Percentiles rank a stretch among this genome's conserved stretches.
Evolutionary conservation across 2,113 vertebrate species (phyloP).

Genomic region (Tragelaphus strepsiceros): DNA sequence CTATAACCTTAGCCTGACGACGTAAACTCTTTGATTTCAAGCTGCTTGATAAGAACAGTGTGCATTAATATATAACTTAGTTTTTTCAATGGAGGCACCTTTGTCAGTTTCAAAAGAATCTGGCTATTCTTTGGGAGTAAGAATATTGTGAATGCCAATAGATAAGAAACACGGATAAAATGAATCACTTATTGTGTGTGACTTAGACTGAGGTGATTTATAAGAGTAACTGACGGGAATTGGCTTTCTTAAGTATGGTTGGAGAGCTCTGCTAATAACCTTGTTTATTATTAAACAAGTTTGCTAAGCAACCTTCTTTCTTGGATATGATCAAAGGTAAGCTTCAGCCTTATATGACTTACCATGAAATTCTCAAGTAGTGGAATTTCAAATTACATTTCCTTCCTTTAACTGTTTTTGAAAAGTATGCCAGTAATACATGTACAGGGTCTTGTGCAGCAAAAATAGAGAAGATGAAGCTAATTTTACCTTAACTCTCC

Average conservation of each 20-base stretch:
- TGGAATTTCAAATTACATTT: not conserved
- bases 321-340: constrained; percentile 38
- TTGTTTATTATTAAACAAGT: constrained; percentile 51
- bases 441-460: not conserved
- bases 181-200: not conserved
- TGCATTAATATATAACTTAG: constrained; percentile 19
- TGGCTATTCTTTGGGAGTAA: constrained; percentile 1
- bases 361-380: constrained; percentile 9
- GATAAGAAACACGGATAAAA: constrained; percentile 37
- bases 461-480: not conserved
- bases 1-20: not conserved
- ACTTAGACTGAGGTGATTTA: not conserved
- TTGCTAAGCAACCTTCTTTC: constrained; percentile 38
- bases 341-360: not conserved
- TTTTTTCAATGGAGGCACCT: not conserved
- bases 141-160: not conserved
- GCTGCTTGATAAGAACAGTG: constrained; percentile 15
- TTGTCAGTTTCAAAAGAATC: constrained; percentile 28
- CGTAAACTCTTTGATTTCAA: constrained; percentile 38
- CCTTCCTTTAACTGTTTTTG: not conserved
- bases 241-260: not conserved
- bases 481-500: not conserved
- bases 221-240: not conserved
- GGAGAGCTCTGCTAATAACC: not conserved
- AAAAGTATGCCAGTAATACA: not conserved